Evolutionary conservation across 1,140 invertebrate species (phyloP).

Genomic region (Drosophila pseudoobscura): DNA sequence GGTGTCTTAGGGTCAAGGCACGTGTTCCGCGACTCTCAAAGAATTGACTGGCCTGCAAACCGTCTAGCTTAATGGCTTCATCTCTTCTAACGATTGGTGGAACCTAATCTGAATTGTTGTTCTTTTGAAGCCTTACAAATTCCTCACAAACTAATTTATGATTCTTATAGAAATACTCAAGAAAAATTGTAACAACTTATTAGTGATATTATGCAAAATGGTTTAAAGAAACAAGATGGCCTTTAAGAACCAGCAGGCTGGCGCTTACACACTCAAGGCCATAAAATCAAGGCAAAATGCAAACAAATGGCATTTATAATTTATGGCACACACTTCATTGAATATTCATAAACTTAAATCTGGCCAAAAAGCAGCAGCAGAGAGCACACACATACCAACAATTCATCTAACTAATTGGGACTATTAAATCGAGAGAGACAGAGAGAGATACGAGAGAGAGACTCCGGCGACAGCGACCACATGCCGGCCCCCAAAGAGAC

Average conservation of each 20-base stretch:
- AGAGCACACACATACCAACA: conserved; percentile 50
- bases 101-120: too few relatives aligned
- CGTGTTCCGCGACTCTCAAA: too few relatives aligned
- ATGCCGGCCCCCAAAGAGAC: conserved; percentile 23
- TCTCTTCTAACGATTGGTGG: too few relatives aligned
- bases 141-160: not conserved
- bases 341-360: conserved; percentile 82
- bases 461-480: conserved; percentile 47
- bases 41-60: too few relatives aligned
- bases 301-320: conserved; percentile 80
- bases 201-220: too few relatives aligned
- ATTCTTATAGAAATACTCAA: not conserved
- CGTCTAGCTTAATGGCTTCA: too few relatives aligned
- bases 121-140: too few relatives aligned
- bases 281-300: conserved; percentile 65
- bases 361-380: conserved; percentile 35
- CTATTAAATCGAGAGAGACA: conserved; percentile 68
- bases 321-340: conserved; percentile 79
- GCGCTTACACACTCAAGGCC: conserved; percentile 39
- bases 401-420: conserved; percentile 80
- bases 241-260: conserved; percentile 16
- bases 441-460: not conserved
- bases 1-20: too few relatives aligned
- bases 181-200: not conserved
- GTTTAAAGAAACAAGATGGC: not conserved